Evolutionary conservation across 2,797 vertebrate genomes (phyloP).

Genomic region (Rousettus madagascariensis): DNA sequence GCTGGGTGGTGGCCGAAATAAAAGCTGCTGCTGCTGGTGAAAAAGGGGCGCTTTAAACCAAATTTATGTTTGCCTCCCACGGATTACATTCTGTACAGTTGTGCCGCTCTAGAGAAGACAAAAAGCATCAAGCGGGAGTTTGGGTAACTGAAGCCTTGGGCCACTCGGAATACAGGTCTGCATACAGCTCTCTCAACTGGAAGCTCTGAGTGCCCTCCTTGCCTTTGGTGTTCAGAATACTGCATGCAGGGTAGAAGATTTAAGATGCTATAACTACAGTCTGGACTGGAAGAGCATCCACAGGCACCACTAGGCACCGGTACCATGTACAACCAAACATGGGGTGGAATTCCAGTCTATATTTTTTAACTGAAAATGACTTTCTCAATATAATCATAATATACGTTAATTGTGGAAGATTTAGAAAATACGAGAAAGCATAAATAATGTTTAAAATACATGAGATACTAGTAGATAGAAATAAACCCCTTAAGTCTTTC

Average conservation of each 20-base stretch:
- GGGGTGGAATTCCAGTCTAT: neutral
- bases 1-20: neutral
- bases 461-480: neutral
- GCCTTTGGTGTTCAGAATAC: neutral
- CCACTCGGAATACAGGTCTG: neutral
- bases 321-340: neutral
- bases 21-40: conserved; percentile 32
- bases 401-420: neutral
- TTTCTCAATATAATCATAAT: neutral
- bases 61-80: conserved; percentile 15
- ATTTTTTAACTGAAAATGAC: neutral
- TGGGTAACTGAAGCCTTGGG: neutral
- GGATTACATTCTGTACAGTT: neutral
- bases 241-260: neutral
- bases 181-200: neutral
- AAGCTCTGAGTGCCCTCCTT: neutral
- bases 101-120: neutral
- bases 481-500: neutral
- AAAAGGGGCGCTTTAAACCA: conserved; percentile 48
- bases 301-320: neutral
- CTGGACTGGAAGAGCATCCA: neutral
- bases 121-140: neutral
- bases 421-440: neutral
- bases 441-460: neutral
- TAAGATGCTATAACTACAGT: neutral